Conservation (phyloP, 2,797 vertebrate genomes). For the Triplophysa bombifrons region DNA sequence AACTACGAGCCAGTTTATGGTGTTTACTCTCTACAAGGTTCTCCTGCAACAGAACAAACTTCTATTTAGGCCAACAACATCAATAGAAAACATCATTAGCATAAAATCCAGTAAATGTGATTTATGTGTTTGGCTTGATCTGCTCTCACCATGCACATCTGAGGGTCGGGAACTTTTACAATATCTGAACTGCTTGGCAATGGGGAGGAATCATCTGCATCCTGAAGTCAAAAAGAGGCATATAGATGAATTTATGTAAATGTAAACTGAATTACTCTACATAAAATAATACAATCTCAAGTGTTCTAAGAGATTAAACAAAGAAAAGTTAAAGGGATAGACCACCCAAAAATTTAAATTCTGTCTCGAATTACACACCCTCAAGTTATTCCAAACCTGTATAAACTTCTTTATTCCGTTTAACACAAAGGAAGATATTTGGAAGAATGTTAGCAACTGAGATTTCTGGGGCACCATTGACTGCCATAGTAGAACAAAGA, state of each 20-base stretch:
- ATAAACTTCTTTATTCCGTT: too few relatives aligned
- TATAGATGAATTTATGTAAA: background rate
- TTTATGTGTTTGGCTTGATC: background rate
- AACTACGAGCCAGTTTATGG: conserved; percentile 96
- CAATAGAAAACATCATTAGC: background rate
- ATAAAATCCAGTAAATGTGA: background rate
- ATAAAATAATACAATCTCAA: too few relatives aligned
- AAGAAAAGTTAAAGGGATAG: too few relatives aligned
- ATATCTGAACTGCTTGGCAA: conserved; percentile 91
- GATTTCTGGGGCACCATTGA: too few relatives aligned
- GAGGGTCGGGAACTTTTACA: conserved; percentile 96
- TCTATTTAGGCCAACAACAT: background rate
- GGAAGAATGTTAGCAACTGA: too few relatives aligned
- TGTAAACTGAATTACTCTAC: too few relatives aligned
- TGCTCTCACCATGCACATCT: conserved; percentile 93
- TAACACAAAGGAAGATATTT: too few relatives aligned
- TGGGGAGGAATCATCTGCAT: conserved; percentile 88
- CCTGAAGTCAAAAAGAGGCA: conserved; percentile 73
- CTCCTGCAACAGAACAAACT: conserved; percentile 76
- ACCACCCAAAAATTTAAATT: too few relatives aligned
- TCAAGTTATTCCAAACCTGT: too few relatives aligned
- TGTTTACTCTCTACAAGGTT: conserved; percentile 99
- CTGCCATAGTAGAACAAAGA: too few relatives aligned
- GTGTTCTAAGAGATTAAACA: too few relatives aligned
- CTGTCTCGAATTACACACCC: too few relatives aligned